Evolutionary conservation across 2,113 vertebrate genomes (phyloP).

Genomic region (Apistogramma diplotaenia): DNA sequence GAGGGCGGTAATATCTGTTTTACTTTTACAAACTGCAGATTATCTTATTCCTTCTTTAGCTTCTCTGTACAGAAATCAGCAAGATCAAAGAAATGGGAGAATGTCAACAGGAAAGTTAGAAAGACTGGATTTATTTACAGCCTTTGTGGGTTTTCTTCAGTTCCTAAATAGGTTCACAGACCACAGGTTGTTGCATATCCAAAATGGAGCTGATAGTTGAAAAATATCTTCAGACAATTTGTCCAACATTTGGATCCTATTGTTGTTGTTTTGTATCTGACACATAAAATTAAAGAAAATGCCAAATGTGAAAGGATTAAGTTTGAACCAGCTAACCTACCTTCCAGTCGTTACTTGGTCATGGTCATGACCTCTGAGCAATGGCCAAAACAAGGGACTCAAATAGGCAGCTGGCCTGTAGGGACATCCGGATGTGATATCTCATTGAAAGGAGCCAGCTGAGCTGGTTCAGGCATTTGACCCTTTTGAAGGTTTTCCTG

Average conservation of each 20-base stretch:
- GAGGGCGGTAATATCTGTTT: not conserved
- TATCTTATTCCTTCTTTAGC: not conserved
- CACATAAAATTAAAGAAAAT: not conserved
- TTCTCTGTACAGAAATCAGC: not conserved
- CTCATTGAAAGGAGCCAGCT: not conserved
- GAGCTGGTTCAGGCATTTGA: not conserved
- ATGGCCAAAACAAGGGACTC: not conserved
- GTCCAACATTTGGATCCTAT: too few relatives aligned
- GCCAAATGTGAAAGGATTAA: too few relatives aligned
- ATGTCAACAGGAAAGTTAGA: not conserved
- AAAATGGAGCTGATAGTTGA: too few relatives aligned
- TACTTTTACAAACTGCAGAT: slow-evolving; percentile 14
- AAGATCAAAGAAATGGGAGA: not conserved
- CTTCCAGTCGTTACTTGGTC: not conserved
- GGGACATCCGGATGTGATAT: too few relatives aligned
- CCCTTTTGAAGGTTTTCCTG: not conserved
- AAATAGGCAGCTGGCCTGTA: not conserved
- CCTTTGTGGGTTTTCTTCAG: not conserved
- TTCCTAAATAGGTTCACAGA: not conserved
- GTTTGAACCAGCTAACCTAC: not conserved
- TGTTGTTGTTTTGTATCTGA: not conserved
- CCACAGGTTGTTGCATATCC: too few relatives aligned
- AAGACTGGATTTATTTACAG: not conserved
- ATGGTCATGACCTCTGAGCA: not conserved
- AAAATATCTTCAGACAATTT: not conserved